A percentile compares a stretch with the other conserved stretches of the same genome.
Evolutionary conservation across 2,797 vertebrate species (phyloP).

Genomic region (Hozukius guyotensis): DNA sequence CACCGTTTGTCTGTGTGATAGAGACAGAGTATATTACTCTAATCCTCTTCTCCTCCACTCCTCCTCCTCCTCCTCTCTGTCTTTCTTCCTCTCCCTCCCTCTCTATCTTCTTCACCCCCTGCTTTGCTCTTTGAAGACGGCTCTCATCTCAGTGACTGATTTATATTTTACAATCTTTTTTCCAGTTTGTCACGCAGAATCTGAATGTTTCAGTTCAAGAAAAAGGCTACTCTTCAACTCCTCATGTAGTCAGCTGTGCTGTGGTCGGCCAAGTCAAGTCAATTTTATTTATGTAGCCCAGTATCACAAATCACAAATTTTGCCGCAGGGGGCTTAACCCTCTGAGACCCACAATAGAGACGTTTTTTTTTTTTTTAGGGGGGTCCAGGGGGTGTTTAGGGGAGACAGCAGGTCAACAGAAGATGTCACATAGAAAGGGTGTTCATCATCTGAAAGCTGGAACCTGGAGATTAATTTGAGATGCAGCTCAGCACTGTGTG

Average conservation of each 20-base stretch:
- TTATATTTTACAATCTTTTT: slow-evolving; percentile 12
- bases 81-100: not conserved
- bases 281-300: too few relatives aligned
- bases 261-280: too few relatives aligned
- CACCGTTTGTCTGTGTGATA: not conserved
- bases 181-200: not conserved
- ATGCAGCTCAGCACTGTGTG: too few relatives aligned
- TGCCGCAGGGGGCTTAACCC: too few relatives aligned
- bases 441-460: too few relatives aligned
- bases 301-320: too few relatives aligned
- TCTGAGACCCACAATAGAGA: too few relatives aligned
- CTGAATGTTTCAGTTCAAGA: not conserved
- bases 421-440: too few relatives aligned
- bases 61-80: not conserved
- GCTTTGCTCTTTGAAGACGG: not conserved
- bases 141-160: slow-evolving; percentile 4
- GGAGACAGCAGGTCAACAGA: too few relatives aligned
- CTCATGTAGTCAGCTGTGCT: not conserved
- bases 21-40: not conserved
- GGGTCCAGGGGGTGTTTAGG: too few relatives aligned
- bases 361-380: too few relatives aligned
- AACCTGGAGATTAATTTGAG: too few relatives aligned
- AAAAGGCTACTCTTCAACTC: not conserved
- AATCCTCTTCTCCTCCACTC: not conserved
- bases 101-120: not conserved